phyloP scores from a whole-genome alignment of 2,797 vertebrate species.

The Ptychobarbus kaznakovi region DNA sequence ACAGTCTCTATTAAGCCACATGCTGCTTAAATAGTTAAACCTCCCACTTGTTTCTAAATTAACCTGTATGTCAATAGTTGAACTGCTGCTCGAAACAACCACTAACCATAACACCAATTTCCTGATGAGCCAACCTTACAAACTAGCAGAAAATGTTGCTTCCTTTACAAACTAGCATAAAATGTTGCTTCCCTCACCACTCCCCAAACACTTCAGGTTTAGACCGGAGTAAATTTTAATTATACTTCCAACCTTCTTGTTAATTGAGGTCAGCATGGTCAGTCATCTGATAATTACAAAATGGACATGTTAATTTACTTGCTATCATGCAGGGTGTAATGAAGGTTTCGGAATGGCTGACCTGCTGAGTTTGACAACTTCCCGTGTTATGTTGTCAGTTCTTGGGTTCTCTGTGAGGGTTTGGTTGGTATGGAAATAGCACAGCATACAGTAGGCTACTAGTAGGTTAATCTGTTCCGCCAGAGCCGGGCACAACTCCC shows the following conservation, averaged over 20 bases:
- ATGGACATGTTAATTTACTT: constrained; percentile 62
- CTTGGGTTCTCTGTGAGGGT: constrained; percentile 52
- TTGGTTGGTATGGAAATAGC: constrained; percentile 47
- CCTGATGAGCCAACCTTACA: constrained; percentile 53
- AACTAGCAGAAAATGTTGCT: constrained; percentile 64
- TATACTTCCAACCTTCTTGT: constrained; percentile 71
- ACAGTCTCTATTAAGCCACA: constrained; percentile 34
- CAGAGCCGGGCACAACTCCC: constrained; percentile 58
- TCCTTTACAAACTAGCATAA: constrained; percentile 55
- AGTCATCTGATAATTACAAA: constrained; percentile 70
- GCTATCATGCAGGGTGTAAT: constrained; percentile 61
- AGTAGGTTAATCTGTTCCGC: constrained; percentile 70
- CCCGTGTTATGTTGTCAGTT: constrained; percentile 57
- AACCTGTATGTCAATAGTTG: constrained; percentile 39
- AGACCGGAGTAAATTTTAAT: constrained; percentile 71
- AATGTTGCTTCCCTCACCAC: constrained; percentile 59
- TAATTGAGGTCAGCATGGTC: constrained; percentile 74
- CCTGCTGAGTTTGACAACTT: constrained; percentile 57
- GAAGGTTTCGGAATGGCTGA: constrained; percentile 65
- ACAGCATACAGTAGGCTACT: constrained; percentile 60
- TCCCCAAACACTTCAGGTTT: constrained; percentile 70
- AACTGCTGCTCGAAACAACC: constrained; percentile 70
- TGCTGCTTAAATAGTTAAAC: constrained; percentile 6
- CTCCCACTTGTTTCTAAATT: constrained; percentile 26
- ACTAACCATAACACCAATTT: constrained; percentile 69